phyloP scores from a whole-genome alignment of 2,888 invertebrate genomes.

The Ormyrus nitidulus region DNA sequence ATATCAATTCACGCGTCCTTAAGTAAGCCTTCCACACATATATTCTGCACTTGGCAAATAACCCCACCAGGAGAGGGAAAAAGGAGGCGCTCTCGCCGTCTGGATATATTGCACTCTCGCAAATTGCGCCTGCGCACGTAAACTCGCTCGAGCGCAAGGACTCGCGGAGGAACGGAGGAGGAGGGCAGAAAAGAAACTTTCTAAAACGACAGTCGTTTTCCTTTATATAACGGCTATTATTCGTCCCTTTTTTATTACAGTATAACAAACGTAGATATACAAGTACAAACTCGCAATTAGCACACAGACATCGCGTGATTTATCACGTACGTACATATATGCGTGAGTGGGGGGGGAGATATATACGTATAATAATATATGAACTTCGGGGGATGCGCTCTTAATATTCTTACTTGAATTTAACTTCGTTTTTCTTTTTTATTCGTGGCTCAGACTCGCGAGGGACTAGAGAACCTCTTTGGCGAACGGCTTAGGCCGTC shows the following conservation, averaged over 20 bases:
- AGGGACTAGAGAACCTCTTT: slow-evolving; percentile 74
- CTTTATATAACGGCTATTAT: slow-evolving; percentile 69
- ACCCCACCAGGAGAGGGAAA: not conserved
- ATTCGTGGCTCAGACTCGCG: slow-evolving; percentile 43
- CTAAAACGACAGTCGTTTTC: slow-evolving; percentile 24
- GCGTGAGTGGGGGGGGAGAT: not conserved
- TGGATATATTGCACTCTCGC: no score
- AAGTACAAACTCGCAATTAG: slow-evolving; percentile 57
- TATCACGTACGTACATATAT: slow-evolving; percentile 34
- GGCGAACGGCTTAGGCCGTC: slow-evolving; percentile 67
- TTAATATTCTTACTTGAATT: no score
- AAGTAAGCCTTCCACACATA: not conserved
- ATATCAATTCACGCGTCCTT: not conserved
- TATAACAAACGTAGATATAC: slow-evolving; percentile 71
- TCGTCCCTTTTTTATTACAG: slow-evolving; percentile 64
- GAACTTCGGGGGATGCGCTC: no score
- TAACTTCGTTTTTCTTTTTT: not conserved
- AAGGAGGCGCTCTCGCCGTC: no score
- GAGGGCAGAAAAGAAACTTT: slow-evolving; percentile 32
- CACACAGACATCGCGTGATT: slow-evolving; percentile 3
- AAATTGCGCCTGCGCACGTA: no score
- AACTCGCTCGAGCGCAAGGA: no score
- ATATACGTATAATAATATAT: not conserved
- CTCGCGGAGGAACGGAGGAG: not conserved
- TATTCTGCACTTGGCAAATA: not conserved